These are phyloP conservation scores for Caenorhabditis sinica DNA, from an alignment of 2,888 invertebrate species.

Conservation along the genomic window DNA sequence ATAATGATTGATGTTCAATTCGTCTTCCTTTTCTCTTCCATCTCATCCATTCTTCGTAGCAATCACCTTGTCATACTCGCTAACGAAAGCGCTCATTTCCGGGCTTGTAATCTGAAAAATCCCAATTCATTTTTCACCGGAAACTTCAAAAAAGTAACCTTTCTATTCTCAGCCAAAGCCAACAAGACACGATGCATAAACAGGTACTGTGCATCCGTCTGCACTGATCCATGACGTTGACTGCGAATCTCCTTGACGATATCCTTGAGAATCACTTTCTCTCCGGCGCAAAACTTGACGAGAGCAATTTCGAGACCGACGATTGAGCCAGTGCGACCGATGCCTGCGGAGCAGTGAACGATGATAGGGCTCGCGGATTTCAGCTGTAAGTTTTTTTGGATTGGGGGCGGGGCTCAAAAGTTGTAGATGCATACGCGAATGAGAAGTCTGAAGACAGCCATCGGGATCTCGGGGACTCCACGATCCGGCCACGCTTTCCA, in stretches of 20 bases:
- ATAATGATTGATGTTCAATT: neutral
- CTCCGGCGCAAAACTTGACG: constrained; percentile 66
- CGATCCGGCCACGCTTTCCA: constrained; percentile 81
- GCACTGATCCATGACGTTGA: constrained; percentile 75
- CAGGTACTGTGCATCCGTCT: constrained; percentile 78
- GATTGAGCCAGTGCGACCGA: constrained; percentile 80
- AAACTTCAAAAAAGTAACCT: constrained; percentile 21
- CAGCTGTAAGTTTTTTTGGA: constrained; percentile 33
- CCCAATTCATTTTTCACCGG: neutral
- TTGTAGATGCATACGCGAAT: constrained; percentile 40
- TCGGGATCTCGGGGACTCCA: constrained; percentile 74
- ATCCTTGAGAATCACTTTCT: constrained; percentile 64
- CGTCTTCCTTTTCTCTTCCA: neutral
- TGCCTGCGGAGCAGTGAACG: constrained; percentile 79
- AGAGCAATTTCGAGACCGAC: constrained; percentile 76
- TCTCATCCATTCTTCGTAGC: constrained; percentile 48
- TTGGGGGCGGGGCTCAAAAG: too few species aligned
- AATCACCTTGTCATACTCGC: constrained; percentile 59
- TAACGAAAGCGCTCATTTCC: constrained; percentile 56
- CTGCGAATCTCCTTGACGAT: constrained; percentile 73
- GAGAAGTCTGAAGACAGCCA: constrained; percentile 72
- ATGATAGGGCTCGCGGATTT: constrained; percentile 67
- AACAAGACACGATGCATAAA: constrained; percentile 77
- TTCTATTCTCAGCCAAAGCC: constrained; percentile 73
- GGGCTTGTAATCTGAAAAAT: constrained; percentile 43